Evolutionary conservation across 1,140 invertebrate genomes (phyloP), one percentile per base, ranked within the genome.

Genomic region (Ips typographus): DNA sequence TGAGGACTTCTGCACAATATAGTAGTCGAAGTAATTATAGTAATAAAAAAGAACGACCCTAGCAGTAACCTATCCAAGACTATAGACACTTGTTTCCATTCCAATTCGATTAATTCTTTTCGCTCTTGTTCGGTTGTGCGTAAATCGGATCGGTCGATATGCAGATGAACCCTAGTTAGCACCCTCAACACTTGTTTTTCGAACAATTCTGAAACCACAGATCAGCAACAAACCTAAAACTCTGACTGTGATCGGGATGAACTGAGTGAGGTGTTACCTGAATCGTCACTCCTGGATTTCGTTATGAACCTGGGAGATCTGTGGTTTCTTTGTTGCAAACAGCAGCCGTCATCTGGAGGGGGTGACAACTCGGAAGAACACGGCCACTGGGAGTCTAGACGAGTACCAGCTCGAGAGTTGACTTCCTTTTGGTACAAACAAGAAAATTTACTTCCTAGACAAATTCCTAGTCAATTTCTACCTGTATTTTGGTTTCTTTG

Each of bases 31-130:
- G 86, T 85, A 47, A 89, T 82, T 37, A 84, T 82, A 1, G 88
- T 91, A 22, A 86, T 85, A 36, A 90, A 77, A 58, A 90, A 82
- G 76, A 93, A 93, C 37, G 89, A 77, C 72, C 87, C 84, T 7
- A 92, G 82, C 0, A 92, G 81, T 49, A 89, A 82, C 5, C 91
- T 81, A 79, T 88, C 86, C 67, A 86, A 81, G 2, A 92, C 88
- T n/a, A 92, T 80, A 0, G 91, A 90, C 41, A 92, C 85, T 77
- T 92, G 89, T 77, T 92, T 90, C 91, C 91, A 93, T 77, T 92
- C 90, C 22, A 88, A 78, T 72, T 89, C 87, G 59, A 87, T 85
- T 57, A 85, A 79, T 71, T 92, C 89, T 47, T 86, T 80, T 43
- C 84, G 78, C 74, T 91, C 89, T 73, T 90, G 88, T 70, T 91